A percentile compares a stretch with the other conserved stretches of the same genome.
Conservation (phyloP, 2,888 invertebrate species). For the Mimas tiliae region DNA sequence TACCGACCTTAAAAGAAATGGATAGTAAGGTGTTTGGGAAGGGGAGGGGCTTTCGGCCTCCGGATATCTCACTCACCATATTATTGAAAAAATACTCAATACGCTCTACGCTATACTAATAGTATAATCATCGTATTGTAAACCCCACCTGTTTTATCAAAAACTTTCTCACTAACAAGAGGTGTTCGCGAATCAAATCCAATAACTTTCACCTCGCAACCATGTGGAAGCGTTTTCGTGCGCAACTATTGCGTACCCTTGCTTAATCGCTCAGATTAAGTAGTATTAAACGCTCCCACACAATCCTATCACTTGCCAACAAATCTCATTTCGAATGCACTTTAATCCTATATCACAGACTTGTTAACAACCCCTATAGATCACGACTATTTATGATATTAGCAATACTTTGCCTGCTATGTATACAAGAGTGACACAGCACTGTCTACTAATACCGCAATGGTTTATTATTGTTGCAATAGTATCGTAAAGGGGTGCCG, state of each 20-base stretch:
- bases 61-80: no score
- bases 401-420: slow-evolving; percentile 4
- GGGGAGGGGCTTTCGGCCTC: no score
- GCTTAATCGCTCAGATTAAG: slow-evolving; percentile 72
- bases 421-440: not conserved
- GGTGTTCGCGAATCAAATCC: slow-evolving; percentile 47
- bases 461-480: slow-evolving; percentile 40
- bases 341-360: slow-evolving; percentile 60
- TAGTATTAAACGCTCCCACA: slow-evolving; percentile 70
- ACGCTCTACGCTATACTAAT: no score
- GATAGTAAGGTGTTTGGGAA: no score
- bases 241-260: slow-evolving; percentile 55
- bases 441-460: slow-evolving; percentile 37
- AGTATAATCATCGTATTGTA: not conserved
- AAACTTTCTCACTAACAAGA: slow-evolving; percentile 33
- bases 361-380: slow-evolving; percentile 28
- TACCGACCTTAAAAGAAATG: no score
- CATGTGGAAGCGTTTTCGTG: slow-evolving; percentile 54
- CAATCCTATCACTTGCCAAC: slow-evolving; percentile 76
- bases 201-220: slow-evolving; percentile 50
- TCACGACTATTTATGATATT: not conserved
- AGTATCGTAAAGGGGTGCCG: slow-evolving; percentile 38
- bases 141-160: slow-evolving; percentile 15
- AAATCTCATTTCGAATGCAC: slow-evolving; percentile 80
- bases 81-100: no score